A percentile compares a stretch with the other conserved stretches of the same genome.
Conservation (phyloP, 64 coral and sea anemone genomes). For the Hydrozoanthus tunicans region DNA sequence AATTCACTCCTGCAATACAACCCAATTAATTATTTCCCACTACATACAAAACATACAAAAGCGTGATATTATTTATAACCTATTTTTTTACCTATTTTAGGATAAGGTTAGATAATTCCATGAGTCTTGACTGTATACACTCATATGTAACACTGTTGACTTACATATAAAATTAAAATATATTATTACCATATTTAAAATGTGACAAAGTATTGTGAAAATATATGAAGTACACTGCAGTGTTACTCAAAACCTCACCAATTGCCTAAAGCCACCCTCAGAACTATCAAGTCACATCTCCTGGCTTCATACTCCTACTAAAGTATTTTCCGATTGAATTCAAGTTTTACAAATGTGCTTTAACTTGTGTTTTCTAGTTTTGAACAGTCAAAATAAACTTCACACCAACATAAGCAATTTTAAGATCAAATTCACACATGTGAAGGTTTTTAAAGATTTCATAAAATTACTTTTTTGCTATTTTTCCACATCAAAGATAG, state of each 20-base stretch:
- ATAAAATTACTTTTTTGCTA: no score
- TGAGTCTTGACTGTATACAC: not conserved
- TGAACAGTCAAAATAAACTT: not conserved
- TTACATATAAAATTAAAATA: constrained; percentile 61
- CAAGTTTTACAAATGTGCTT: not conserved
- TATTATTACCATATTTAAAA: constrained; percentile 64
- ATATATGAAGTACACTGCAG: constrained; percentile 29
- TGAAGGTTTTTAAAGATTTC: no score
- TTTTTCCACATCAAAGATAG: not conserved
- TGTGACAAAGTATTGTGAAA: not conserved
- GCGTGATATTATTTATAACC: constrained; percentile 63
- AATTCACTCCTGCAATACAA: not conserved
- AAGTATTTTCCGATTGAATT: not conserved
- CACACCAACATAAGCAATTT: not conserved
- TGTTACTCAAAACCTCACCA: not conserved
- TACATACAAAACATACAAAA: constrained; percentile 64
- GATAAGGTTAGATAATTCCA: constrained; percentile 9
- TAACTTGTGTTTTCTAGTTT: not conserved
- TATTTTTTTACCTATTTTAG: constrained; percentile 7
- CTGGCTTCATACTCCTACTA: not conserved
- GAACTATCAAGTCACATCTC: not conserved
- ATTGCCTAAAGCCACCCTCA: not conserved
- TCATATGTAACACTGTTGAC: constrained; percentile 3
- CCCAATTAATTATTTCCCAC: constrained; percentile 37
- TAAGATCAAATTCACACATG: not conserved